Percentiles rank a stretch among this genome's conserved stretches.
phyloP scores from a whole-genome alignment of 2,113 vertebrate genomes.

The Trichechus manatus region DNA sequence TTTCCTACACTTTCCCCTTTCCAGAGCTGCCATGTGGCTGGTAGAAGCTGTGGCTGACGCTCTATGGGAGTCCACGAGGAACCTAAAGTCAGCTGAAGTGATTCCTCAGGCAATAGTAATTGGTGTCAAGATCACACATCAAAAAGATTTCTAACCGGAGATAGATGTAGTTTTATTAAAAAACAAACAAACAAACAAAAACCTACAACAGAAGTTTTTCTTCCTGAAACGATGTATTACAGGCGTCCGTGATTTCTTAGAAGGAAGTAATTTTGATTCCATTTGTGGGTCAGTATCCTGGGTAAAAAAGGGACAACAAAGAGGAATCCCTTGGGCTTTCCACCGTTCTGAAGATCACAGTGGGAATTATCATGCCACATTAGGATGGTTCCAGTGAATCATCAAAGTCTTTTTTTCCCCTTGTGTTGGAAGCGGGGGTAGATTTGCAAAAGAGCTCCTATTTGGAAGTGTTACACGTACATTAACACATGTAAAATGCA shows the following conservation, averaged over 20 bases:
- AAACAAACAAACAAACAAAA: not conserved
- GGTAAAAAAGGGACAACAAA: not conserved
- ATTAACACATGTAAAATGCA: slow-evolving; percentile 32
- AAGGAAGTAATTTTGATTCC: slow-evolving; percentile 33
- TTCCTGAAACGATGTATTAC: slow-evolving; percentile 33
- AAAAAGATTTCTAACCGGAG: not conserved
- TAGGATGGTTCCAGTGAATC: not conserved
- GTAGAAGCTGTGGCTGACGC: not conserved
- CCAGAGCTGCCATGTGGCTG: rapidly evolving
- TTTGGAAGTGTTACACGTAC: slow-evolving; percentile 20
- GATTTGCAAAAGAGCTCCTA: slow-evolving; percentile 10
- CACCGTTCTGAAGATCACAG: not conserved
- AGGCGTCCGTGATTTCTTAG: slow-evolving; percentile 8
- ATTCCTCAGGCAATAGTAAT: not conserved
- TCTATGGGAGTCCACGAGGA: not conserved
- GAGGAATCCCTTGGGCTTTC: not conserved
- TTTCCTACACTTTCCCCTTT: not conserved
- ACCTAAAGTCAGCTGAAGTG: not conserved
- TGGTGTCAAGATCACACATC: not conserved
- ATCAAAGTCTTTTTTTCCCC: not conserved
- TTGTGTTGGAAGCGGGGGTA: not conserved
- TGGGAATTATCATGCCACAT: not conserved
- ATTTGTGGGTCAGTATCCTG: not conserved
- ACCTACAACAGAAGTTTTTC: not conserved
- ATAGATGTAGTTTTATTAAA: not conserved